Evolutionary conservation across 2,797 vertebrate genomes (phyloP), one percentile per base, ranked within the genome.

Genomic region (Pogonophryne albipinna): DNA sequence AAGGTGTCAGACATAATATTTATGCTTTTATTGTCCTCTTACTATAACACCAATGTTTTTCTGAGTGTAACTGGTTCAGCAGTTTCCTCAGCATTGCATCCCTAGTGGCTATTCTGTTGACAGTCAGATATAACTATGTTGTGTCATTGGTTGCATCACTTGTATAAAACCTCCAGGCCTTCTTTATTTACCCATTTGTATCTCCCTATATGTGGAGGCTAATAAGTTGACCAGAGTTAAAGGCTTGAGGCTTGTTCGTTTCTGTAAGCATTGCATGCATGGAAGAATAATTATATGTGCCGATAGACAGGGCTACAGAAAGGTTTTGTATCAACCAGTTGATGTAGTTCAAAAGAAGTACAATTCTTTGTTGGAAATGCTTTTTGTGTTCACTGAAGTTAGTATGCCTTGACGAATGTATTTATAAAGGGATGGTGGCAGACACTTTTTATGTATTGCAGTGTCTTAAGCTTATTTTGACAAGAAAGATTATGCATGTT

Each of bases 81-180:
- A 7, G 8, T 38, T 38, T 38, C 34, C 34, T 38, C 34, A 38
- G 34, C 34, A 38, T 38, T 6, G 34, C 34, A 7, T 9, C 34
- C 34, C 34, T 38, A 38, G 34, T 34, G 34, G 34, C 34, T 1
- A 34, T 34, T 6, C 34, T 34, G 34, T 34, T 34, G 6, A 34
- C 74, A 52, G 10, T 70, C 34, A 47, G 7, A 52, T 58, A 10
- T 19, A 13, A 27, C 31, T 45, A 1, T 50, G 15, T 68, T 55
- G 47, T 61, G 53, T 63, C 20, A 68, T 34, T 73, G 20, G 31
- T 67, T 51, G n/a, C 41, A 60, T 64, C 9, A 14, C 7, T 66
- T 0, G 14, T 12, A 38, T 73, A 13, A 50, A 64, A 56, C 16
- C 50, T 6, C 31, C 52, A 55, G 50, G 1, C 14, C 27, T 6